Base-by-base conservation (phyloP, 2,113 vertebrate genomes). In the Stigmatopora nigra region DNA sequence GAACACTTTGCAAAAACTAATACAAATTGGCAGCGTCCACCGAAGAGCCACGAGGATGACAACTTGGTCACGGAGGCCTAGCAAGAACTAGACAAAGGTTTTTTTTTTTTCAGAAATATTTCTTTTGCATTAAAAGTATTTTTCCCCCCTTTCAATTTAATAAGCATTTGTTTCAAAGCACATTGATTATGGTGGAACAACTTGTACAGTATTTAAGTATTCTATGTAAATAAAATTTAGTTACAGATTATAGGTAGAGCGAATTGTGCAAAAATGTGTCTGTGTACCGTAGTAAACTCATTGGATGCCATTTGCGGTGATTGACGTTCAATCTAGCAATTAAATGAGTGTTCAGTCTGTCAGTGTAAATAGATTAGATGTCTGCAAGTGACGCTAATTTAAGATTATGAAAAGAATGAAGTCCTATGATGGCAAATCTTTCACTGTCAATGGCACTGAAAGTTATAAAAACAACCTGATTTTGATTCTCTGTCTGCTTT, bases 1-100 rank as follows among this genome's bases (percentile, higher is more conserved):
- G 89, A 91, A 81, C 63, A 85, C 65, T 96, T 98, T 53, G 78
- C 93, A 71, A 85, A 87, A 82, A 92, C 87, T 76, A 94, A 91
- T 87, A 84, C 93, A 78, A 88, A 49, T 63, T 68, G 66, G 41
- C 65, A 68, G 51, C 49, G 61, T 22, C 19, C 51, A 14, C 22
- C 59, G 19, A 76, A 48, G 4, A 65, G 57, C 0, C 7, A 58
- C 51, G 65, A 47, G 61, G 59, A 36, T 3, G 38, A 68, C 48
- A 10, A 41, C 5, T 51, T 49, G 44, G 48, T 59, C 44, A 1
- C 67, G 11, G 31, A 67, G 61, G 59, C 13, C 38, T 66, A 60
- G 68, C 66, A 67, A n/a, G 20, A 65, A 38, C 38, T 31, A 31
- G 25, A 31, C 0, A 8, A 15, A 12, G 46, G 22, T 31, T 31